Base-by-base conservation (phyloP, 2,113 vertebrate genomes). In the Mormoops blainvillei region DNA sequence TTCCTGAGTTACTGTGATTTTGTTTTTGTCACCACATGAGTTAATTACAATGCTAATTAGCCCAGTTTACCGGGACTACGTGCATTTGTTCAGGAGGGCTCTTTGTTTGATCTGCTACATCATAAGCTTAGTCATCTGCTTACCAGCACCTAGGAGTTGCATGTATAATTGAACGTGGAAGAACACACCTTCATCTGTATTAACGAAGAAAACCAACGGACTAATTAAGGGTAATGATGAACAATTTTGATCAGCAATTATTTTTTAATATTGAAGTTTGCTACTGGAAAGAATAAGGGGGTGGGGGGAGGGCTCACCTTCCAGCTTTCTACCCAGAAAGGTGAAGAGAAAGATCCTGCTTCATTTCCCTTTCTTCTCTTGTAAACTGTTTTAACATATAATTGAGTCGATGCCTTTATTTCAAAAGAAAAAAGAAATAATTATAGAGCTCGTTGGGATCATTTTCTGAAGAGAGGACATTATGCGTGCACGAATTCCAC, bases 41-140 rank as follows among this genome's bases (percentile, higher is more conserved):
- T 92, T 96, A 91, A 97, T 94, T 96, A 93, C 97, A 92, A 91
- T 96, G 93, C 93, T 97, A 96, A 97, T 97, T 94, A 97, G 70
- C 63, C 83, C 89, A 54, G 78, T 87, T 97, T 94, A 87, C 0
- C 4, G 41, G 22, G 65, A 84, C 68, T 89, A 91, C 70, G 43
- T 73, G 91, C 87, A 61, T 91, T 89, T 88, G 90, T 93, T 63
- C 65, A 71, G 0, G 71, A 94, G 73, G 12, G 89, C 68, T 96
- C 91, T 97, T 97, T 96, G 85, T 97, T 97, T 98, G 94, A 96
- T 97, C 86, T 83, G 78, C 88, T 97, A 73, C 88, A 94, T 95
- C 94, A 93, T 92, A 94, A 97, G 85, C 92, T 95, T 96, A 94
- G 96, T 97, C 92, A 95, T 95, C 76, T 91, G 87, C 85, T 94